Evolutionary conservation across 2,888 invertebrate species (phyloP).

Genomic region (Erynnis tages): DNA sequence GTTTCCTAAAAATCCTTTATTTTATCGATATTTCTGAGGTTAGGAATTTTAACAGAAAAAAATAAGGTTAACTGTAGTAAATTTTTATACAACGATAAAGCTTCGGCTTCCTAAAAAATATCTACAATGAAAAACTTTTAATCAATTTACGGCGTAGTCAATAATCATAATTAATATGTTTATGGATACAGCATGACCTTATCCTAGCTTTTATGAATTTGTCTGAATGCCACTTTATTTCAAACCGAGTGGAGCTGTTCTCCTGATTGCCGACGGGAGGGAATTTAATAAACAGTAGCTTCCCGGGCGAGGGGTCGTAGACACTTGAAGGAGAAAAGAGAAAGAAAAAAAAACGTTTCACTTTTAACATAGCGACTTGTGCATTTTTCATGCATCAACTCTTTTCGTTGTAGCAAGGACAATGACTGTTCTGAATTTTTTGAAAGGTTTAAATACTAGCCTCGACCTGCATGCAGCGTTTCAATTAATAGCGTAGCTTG

Average conservation of each 20-base stretch:
- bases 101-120: too few relatives aligned
- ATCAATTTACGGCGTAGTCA: too few relatives aligned
- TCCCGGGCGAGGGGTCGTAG: background rate
- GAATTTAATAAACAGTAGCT: background rate
- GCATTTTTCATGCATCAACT: conserved; percentile 5
- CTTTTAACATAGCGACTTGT: background rate
- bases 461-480: background rate
- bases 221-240: background rate
- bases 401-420: background rate
- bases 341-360: background rate
- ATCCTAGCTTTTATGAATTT: background rate
- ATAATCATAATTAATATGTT: too few relatives aligned
- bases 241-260: background rate
- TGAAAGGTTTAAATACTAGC: background rate
- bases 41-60: too few relatives aligned
- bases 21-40: too few relatives aligned
- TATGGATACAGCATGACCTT: background rate
- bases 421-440: background rate
- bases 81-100: too few relatives aligned
- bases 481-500: too few relatives aligned
- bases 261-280: background rate
- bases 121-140: too few relatives aligned
- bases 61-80: too few relatives aligned
- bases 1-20: too few relatives aligned
- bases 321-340: background rate